A percentile compares a stretch with the other conserved stretches of the same genome.
Conservation (phyloP, 1,140 invertebrate species). For the Oreohelix idahoensis region DNA sequence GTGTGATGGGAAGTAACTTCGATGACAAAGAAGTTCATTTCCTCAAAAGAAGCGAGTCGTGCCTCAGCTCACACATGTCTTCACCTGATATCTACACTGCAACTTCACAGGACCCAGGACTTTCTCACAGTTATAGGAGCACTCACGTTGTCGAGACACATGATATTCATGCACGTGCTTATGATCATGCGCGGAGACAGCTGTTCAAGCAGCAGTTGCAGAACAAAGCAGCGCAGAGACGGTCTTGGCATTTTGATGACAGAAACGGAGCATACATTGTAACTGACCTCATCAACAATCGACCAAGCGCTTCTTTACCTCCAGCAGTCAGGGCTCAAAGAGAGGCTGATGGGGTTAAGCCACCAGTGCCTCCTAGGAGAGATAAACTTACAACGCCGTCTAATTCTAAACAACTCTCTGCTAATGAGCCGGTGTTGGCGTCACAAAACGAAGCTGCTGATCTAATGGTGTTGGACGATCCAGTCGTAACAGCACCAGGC, state of each 20-base stretch:
- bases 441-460: not conserved
- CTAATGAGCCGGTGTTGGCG: not conserved
- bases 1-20: not conserved
- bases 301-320: not conserved
- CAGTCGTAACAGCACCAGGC: constrained; percentile 14
- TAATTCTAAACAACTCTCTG: not conserved
- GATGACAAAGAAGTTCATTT: not conserved
- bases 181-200: not conserved
- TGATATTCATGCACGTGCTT: constrained; percentile 5
- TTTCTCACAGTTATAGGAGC: not conserved
- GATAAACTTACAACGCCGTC: constrained; percentile 19
- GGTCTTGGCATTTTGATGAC: constrained; percentile 42
- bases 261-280: constrained; percentile 19
- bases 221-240: constrained; percentile 31
- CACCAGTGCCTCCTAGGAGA: constrained; percentile 30
- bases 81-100: constrained; percentile 32
- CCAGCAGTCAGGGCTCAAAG: not conserved
- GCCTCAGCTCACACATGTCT: constrained; percentile 36
- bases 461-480: constrained; percentile 30
- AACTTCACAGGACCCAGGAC: not conserved
- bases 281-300: constrained; percentile 28
- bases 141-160: constrained; percentile 16
- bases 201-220: constrained; percentile 14
- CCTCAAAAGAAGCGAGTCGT: constrained; percentile 24
- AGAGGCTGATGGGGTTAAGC: constrained; percentile 1